Percentiles rank a stretch among this genome's conserved stretches.
phyloP scores from a whole-genome alignment of 92 coral and sea anemone genomes.

The Chrysogorgia sp. region DNA sequence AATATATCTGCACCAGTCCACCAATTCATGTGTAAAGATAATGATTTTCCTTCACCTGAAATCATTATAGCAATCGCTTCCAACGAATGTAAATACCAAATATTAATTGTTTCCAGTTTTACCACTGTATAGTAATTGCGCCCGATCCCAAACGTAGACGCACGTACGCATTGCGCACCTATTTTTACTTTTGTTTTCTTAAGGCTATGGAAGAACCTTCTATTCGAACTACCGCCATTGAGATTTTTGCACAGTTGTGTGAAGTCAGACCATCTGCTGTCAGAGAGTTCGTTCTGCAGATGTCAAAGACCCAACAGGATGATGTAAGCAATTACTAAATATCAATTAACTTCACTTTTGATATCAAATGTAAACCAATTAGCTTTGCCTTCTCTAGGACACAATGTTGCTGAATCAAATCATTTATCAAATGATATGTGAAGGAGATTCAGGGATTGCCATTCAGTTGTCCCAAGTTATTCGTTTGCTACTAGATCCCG shows the following conservation, averaged over 20 bases:
- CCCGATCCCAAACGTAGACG: no score
- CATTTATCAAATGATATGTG: slow-evolving; percentile 43
- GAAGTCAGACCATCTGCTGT: slow-evolving; percentile 97
- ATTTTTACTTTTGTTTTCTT: not conserved
- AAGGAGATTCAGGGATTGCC: slow-evolving; percentile 80
- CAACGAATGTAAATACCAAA: no score
- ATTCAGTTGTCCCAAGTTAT: slow-evolving; percentile 88
- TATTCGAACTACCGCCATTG: slow-evolving; percentile 80
- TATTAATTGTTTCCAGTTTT: no score
- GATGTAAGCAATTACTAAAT: slow-evolving; percentile 30
- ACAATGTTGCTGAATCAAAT: slow-evolving; percentile 40
- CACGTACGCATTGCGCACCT: no score
- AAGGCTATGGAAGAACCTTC: slow-evolving; percentile 79
- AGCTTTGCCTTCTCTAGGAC: not conserved
- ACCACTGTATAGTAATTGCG: no score
- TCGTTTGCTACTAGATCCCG: slow-evolving; percentile 89
- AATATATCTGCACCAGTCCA: no score
- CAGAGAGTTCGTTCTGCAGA: slow-evolving; percentile 89
- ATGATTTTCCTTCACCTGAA: no score
- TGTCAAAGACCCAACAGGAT: slow-evolving; percentile 87
- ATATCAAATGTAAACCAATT: no score
- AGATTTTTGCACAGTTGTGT: slow-evolving; percentile 90
- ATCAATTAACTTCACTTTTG: not conserved
- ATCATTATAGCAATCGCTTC: no score
- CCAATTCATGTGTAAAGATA: no score